Percentiles rank a stretch among this genome's conserved stretches.
These are phyloP conservation scores for Cephus cinctus DNA, from an alignment of 1,140 invertebrate species.

Conservation along the genomic window DNA sequence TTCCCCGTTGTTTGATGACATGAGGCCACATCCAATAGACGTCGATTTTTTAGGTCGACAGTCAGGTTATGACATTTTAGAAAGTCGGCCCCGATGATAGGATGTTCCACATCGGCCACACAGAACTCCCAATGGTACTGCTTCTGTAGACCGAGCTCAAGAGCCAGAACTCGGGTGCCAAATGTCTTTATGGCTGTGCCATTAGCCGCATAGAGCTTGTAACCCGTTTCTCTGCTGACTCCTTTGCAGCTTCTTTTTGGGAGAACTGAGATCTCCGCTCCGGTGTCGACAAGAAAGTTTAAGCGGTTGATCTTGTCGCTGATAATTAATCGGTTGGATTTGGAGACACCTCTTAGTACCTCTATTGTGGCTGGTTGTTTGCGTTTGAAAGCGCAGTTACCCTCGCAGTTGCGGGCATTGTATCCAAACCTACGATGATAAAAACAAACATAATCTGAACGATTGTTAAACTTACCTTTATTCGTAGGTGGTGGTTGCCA, in stretches of 20 bases:
- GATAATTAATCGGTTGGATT: background rate
- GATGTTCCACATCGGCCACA: slow-evolving; percentile 33
- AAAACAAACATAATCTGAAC: too few species aligned
- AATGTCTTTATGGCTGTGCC: slow-evolving; percentile 25
- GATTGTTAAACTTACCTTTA: too few species aligned
- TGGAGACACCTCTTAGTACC: too few species aligned
- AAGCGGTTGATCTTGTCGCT: background rate
- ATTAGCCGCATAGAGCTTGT: slow-evolving; percentile 20
- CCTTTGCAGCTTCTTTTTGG: background rate
- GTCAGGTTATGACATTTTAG: slow-evolving; percentile 13
- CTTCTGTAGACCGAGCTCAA: slow-evolving; percentile 27
- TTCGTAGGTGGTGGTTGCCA: too few species aligned
- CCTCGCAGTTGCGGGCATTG: too few species aligned
- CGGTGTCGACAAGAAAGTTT: background rate
- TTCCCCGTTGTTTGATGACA: too few species aligned
- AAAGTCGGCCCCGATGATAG: slow-evolving; percentile 40
- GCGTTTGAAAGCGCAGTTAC: too few species aligned
- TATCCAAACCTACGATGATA: too few species aligned
- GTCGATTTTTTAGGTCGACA: slow-evolving; percentile 2
- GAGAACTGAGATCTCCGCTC: background rate
- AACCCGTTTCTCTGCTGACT: background rate
- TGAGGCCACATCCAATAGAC: too few species aligned
- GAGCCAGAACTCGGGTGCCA: slow-evolving; percentile 14
- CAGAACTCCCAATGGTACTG: slow-evolving; percentile 31
- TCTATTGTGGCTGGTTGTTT: too few species aligned